Evolutionary conservation across 2,888 invertebrate species (phyloP), one percentile per base, ranked within the genome.

Genomic region (Gastrophysa polygoni): DNA sequence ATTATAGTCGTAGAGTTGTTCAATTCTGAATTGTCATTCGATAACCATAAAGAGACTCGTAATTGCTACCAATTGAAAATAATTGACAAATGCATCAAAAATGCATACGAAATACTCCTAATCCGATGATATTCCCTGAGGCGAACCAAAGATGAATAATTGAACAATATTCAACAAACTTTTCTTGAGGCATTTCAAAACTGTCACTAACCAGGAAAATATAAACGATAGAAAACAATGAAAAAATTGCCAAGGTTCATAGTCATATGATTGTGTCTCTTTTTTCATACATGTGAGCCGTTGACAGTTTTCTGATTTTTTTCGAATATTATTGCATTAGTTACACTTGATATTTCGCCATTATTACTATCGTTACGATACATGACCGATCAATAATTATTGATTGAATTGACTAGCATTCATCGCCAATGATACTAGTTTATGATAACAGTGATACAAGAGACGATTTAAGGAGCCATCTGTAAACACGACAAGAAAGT

Each of bases 221-320:
- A 34, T 52, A n/a, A 18, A 24, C 2, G n/a, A 51, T 20, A 24
- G 8, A 32, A 4, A 24, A 38, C 10, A 20, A 43, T 20, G 11
- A 28, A 21, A 29, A 29, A 51, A 47, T 51, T 29, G 61, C 48
- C 7, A 54, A 48, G 56, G 44, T 34, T 21, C 49, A 51, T 10
- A 21, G 17, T 16, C 43, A 46, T 63, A 76, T 77, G 78, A 78
- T 78, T 79, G 78, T 79, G 78, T 73, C 78, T 79, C 77, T 76
- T 74, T 69, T 64, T 57, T 58, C 61, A 57, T n/a, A n/a, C n/a
- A 61, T 56, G n/a, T 44, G 50, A 73, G 68, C 63, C 59, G 55
- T 47, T 57, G 38, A 50, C 64, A 55, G 38, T 21, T 50, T 50
- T 56, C 16, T 32, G 14, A 34, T 21, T 34, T 56, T 43, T 54